phyloP scores from a whole-genome alignment of 2,113 vertebrate species.

The Panthera uncia region DNA sequence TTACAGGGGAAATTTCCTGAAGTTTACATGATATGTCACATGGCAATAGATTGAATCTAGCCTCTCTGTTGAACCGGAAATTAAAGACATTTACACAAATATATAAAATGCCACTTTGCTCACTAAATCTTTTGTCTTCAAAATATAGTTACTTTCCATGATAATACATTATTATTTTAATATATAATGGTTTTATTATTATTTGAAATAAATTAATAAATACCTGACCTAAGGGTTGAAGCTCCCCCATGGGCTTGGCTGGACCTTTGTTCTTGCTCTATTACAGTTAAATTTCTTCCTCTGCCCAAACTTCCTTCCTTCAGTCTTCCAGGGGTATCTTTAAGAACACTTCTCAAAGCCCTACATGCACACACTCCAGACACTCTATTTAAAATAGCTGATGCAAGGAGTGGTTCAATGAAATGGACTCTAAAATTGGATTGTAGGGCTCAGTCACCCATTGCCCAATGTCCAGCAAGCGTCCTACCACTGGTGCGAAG shows the following conservation, averaged over 20 bases:
- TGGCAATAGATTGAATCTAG: neutral
- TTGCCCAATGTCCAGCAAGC: neutral
- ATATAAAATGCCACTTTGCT: neutral
- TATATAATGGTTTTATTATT: neutral
- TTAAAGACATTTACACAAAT: neutral
- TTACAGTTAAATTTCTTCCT: neutral
- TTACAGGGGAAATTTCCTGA: neutral
- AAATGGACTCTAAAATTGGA: neutral
- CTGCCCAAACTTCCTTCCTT: neutral
- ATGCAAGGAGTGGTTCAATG: neutral
- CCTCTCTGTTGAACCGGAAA: neutral
- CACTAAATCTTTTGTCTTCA: neutral
- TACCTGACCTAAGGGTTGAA: neutral
- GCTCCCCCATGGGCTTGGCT: neutral
- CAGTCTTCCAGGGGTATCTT: neutral
- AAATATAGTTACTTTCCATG: neutral
- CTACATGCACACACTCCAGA: neutral
- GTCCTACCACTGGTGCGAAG: neutral
- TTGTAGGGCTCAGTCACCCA: neutral
- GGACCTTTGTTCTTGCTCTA: neutral
- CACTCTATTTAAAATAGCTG: neutral
- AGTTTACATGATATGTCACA: neutral
- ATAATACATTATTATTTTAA: neutral
- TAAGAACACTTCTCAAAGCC: neutral
- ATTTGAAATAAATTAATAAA: neutral